Evolutionary conservation across 1,140 invertebrate species (phyloP), one percentile per base, ranked within the genome.

Genomic region (Aphelenchoides avenae): DNA sequence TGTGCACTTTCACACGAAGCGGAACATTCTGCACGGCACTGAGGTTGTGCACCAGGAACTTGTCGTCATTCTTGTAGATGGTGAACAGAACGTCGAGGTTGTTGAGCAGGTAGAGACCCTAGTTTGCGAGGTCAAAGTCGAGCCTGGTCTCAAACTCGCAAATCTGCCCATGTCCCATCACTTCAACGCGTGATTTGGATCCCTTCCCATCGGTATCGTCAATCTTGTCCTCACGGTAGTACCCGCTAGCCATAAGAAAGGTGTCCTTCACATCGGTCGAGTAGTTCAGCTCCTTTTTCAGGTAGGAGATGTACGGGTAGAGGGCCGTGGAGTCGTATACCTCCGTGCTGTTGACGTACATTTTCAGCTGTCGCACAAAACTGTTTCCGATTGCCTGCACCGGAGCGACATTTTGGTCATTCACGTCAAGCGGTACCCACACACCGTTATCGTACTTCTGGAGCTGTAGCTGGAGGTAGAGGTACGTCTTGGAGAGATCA

Each of bases 81-180:
- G 26, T 62, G 15, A 59, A 54, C 29, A 31, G 11, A 1, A 61
- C 1, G 5, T 57, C 52, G n/a, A 58, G 5, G 11, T 61, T 66
- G 31, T 61, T 61, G 2, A 65, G 18, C 13, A 61, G 31, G 15
- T 22, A 64, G 13, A 57, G 36, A 7, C 40, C 26, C 27, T 66
- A 47, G 37, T 61, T 61, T 3, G 30, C 61, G 0, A 61, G 34
- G 26, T 61, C 58, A 57, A 64, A 65, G 22, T 61, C 58, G n/a
- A 61, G 29, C n/a, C 61, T 27, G 2, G 58, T 55, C 0, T 44
- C 4, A 13, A 64, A 29, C 7, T 66, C 42, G 22, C 33, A 18
- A 5, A 15, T 22, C 15, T 20, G 5, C n/a, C 58, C 42, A 5
- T 18, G 18, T 1, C 24, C 15, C 18, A 64, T 31, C 0, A 29